Base-by-base conservation (phyloP, 2,888 invertebrate genomes). In the Morinoia aosen region DNA sequence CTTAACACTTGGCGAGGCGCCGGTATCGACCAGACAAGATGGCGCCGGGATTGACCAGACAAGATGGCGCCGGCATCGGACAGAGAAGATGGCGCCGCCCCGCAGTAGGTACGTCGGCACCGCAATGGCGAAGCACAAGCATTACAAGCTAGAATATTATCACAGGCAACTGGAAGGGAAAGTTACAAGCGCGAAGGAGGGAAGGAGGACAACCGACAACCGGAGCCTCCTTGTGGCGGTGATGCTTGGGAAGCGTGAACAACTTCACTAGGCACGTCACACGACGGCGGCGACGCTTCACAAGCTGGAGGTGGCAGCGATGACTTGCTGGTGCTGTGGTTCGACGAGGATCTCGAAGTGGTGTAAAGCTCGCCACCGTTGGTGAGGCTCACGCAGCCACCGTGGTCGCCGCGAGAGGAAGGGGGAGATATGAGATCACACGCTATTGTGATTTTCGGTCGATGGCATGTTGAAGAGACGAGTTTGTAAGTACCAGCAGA, bases 111-210 rank as follows among this genome's bases (percentile, higher is more conserved):
- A 33, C 10, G 57, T 56, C 93, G 93, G 57, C 93, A 56, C 58
- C 93, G 57, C 93, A 93, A 93, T 12, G 90, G 48, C 90, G 76
- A 90, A 90, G 90, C 90, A 90, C 93, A 93, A 93, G 93, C 93
- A 93, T 93, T 93, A 93, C 93, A 93, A 93, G 93, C 96, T 96
- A 96, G n/a, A 61, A 95, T 96, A 91, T 95, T 96, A 96, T 96
- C 96, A 96, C 96, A 96, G 96, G 96, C 96, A 96, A 96, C 96
- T 96, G 96, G 96, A 96, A 96, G 96, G 96, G 96, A 96, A 96
- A 95, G 96, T 96, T 96, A 96, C 95, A 96, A 96, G 96, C 96
- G 96, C 96, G 96, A 95, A 96, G 96, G 95, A 96, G 95, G 96
- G 96, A 95, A 96, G 96, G 96, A 76, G 76, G 76, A 33, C 76